A percentile compares a stretch with the other conserved stretches of the same genome.
phyloP scores from a whole-genome alignment of 2,888 invertebrate species.

The Euplagia quadripunctaria region DNA sequence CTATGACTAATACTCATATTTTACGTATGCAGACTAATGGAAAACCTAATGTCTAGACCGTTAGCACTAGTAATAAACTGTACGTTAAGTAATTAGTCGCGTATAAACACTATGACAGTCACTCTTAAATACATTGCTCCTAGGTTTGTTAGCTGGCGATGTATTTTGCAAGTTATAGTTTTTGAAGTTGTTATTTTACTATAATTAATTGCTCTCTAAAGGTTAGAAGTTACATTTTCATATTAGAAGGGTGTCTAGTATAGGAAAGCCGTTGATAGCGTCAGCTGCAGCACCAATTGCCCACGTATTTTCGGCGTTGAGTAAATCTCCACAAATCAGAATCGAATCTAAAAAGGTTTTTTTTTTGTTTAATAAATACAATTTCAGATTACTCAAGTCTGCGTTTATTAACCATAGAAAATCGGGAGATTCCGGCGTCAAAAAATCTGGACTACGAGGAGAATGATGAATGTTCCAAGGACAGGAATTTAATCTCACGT shows the following conservation, averaged over 20 bases:
- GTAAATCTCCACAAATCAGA: neutral
- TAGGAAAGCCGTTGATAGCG: neutral
- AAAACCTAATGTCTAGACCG: constrained; percentile 44
- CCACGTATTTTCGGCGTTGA: neutral
- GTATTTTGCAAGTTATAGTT: constrained; percentile 1
- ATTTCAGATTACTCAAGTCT: too few species aligned
- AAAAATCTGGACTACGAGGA: too few species aligned
- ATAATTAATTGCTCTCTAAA: neutral
- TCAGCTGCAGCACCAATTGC: neutral
- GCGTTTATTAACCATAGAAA: too few species aligned
- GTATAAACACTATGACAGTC: neutral
- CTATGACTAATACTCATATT: constrained; percentile 12
- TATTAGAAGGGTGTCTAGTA: neutral
- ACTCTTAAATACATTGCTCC: constrained; percentile 1
- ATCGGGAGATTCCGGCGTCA: too few species aligned
- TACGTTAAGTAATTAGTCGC: constrained; percentile 17
- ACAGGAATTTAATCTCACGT: too few species aligned
- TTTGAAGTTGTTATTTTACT: neutral
- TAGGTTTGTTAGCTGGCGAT: neutral
- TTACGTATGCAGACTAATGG: constrained; percentile 40
- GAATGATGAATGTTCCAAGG: too few species aligned
- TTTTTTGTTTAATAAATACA: too few species aligned
- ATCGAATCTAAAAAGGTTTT: neutral
- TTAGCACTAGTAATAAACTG: neutral
- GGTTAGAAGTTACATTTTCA: neutral